A percentile compares a stretch with the other conserved stretches of the same genome.
Evolutionary conservation across 2,113 vertebrate genomes (phyloP).

Genomic region (Collichthys lucidus): DNA sequence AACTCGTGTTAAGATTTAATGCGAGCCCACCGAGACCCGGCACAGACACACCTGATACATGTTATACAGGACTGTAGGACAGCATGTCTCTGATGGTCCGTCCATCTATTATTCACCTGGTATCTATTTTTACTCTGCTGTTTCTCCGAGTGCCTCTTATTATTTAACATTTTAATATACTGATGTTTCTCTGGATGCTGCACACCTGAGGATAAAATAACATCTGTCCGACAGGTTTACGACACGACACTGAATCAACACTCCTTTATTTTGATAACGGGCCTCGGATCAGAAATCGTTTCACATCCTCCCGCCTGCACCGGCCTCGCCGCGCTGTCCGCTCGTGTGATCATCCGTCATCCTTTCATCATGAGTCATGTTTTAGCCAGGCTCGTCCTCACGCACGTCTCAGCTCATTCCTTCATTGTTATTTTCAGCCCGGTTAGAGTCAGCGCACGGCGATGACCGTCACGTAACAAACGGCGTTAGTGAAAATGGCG

Average conservation of each 20-base stretch:
- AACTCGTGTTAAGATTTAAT: not conserved
- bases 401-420: no score
- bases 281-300: slow-evolving; percentile 16
- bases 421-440: no score
- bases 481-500: no score
- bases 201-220: slow-evolving; percentile 32
- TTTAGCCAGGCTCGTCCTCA: no score
- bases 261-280: not conserved
- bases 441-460: no score
- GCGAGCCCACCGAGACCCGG: not conserved
- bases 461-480: no score
- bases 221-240: slow-evolving; percentile 50
- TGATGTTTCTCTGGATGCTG: slow-evolving; percentile 12
- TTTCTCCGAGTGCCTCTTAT: not conserved
- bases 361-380: no score
- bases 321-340: not conserved
- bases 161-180: slow-evolving; percentile 9
- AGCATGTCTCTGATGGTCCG: slow-evolving; percentile 1
- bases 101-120: slow-evolving; percentile 67
- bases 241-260: slow-evolving; percentile 31
- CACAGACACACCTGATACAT: slow-evolving; percentile 5
- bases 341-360: no score
- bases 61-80: slow-evolving; percentile 5
- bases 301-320: not conserved
- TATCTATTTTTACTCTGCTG: slow-evolving; percentile 62